Percentiles rank a stretch among this genome's conserved stretches.
These are phyloP conservation scores for Mylabris phalerata DNA, from an alignment of 1,140 invertebrate genomes.

Conservation along the genomic window DNA sequence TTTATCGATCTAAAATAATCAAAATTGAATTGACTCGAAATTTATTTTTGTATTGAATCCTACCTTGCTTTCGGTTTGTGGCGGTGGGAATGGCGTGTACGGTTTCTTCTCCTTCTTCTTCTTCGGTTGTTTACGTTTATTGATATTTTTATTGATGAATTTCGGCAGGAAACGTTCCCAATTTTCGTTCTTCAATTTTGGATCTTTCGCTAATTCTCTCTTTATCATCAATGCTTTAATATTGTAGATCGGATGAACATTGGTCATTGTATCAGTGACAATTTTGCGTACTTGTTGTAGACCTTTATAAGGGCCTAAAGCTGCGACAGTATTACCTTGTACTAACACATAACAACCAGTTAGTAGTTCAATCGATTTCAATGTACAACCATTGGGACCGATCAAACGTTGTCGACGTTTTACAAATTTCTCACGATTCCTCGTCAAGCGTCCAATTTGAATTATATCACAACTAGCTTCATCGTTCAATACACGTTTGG, in stretches of 20 bases:
- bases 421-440: conserved; percentile 93
- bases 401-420: conserved; percentile 92
- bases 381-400: conserved; percentile 92
- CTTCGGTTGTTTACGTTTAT: conserved; percentile 77
- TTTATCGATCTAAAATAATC: conserved; percentile 66
- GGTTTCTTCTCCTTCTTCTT: conserved; percentile 82
- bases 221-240: conserved; percentile 99
- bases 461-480: conserved; percentile 93
- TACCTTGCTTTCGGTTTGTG: conserved; percentile 80
- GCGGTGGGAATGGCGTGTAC: conserved; percentile 97
- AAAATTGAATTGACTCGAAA: conserved; percentile 6
- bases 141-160: conserved; percentile 88
- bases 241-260: conserved; percentile 99
- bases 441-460: conserved; percentile 86
- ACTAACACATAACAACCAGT: conserved; percentile 97
- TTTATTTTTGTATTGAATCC: background rate
- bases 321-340: conserved; percentile 96
- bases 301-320: conserved; percentile 91
- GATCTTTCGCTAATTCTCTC: conserved; percentile 87
- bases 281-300: conserved; percentile 87
- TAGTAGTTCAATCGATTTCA: conserved; percentile 97
- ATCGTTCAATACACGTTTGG: conserved; percentile 76
- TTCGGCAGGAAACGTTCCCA: conserved; percentile 98
- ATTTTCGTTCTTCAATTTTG: conserved; percentile 85
- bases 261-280: conserved; percentile 97